Conservation (phyloP, 2,113 vertebrate species). For the Phaethornis superciliosus region DNA sequence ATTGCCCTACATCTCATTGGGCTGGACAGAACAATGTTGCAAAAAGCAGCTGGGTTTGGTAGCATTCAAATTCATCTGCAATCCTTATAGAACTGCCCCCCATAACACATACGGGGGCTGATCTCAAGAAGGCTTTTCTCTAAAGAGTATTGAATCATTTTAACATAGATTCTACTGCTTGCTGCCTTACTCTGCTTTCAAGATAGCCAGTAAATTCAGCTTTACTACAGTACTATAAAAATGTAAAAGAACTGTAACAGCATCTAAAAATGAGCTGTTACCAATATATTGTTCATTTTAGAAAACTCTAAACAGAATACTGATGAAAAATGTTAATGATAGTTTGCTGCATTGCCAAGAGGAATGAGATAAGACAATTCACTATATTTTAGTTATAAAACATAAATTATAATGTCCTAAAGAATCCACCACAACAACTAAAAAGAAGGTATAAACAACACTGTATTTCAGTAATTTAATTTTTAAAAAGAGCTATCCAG, state of each 20-base stretch:
- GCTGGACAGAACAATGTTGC: conserved; percentile 41
- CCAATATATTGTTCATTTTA: conserved; percentile 61
- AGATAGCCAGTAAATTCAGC: conserved; percentile 75
- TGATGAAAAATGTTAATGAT: conserved; percentile 74
- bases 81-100: conserved; percentile 60
- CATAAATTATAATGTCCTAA: conserved; percentile 50
- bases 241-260: conserved; percentile 71
- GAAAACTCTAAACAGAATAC: conserved; percentile 73
- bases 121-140: conserved; percentile 71
- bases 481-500: not conserved
- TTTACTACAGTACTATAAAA: conserved; percentile 78
- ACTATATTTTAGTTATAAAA: conserved; percentile 54
- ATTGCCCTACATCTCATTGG: conserved; percentile 49
- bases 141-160: conserved; percentile 70
- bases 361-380: conserved; percentile 61
- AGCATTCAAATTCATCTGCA: conserved; percentile 60
- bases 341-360: conserved; percentile 64
- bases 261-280: conserved; percentile 75
- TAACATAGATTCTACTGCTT: conserved; percentile 68
- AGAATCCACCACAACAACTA: conserved; percentile 33
- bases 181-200: conserved; percentile 67
- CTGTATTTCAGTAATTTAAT: conserved; percentile 16
- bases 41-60: conserved; percentile 48
- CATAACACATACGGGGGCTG: conserved; percentile 61
- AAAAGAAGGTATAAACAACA: conserved; percentile 39